A percentile compares a stretch with the other conserved stretches of the same genome.
Conservation (phyloP, 2,113 vertebrate genomes). For the Hemicordylus capensis region DNA sequence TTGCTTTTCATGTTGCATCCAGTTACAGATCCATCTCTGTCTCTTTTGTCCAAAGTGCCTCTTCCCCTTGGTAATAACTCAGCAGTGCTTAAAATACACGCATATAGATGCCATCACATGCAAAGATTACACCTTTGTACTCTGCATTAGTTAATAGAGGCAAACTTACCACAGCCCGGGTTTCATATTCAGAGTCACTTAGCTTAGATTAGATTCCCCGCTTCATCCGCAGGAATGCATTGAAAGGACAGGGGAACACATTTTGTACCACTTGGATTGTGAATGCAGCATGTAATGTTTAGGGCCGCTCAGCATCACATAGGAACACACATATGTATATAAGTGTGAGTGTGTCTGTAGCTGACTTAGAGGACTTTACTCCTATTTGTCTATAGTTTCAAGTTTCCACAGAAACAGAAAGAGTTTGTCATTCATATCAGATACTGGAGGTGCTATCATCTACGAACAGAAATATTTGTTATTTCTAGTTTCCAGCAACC, state of each 20-base stretch:
- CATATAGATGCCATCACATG: background rate
- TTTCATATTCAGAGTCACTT: background rate
- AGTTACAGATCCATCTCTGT: constrained; percentile 11
- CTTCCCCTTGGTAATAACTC: background rate
- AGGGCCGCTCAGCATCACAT: no score
- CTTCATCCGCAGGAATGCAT: background rate
- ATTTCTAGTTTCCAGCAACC: background rate
- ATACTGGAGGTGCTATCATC: background rate
- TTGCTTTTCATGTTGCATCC: constrained; percentile 7
- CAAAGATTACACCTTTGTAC: background rate
- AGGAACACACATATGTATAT: no score
- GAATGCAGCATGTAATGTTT: no score
- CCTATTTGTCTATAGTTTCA: background rate
- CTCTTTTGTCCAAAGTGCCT: background rate
- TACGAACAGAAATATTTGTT: background rate
- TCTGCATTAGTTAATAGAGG: background rate
- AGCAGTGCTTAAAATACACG: background rate
- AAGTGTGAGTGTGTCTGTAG: background rate
- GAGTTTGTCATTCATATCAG: background rate
- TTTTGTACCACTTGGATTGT: background rate
- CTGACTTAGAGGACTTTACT: background rate
- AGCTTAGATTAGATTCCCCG: background rate
- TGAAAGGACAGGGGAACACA: background rate
- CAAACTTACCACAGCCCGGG: background rate
- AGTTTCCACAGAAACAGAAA: background rate